phyloP scores from a whole-genome alignment of 2,797 vertebrate genomes.

The Pygocentrus nattereri region DNA sequence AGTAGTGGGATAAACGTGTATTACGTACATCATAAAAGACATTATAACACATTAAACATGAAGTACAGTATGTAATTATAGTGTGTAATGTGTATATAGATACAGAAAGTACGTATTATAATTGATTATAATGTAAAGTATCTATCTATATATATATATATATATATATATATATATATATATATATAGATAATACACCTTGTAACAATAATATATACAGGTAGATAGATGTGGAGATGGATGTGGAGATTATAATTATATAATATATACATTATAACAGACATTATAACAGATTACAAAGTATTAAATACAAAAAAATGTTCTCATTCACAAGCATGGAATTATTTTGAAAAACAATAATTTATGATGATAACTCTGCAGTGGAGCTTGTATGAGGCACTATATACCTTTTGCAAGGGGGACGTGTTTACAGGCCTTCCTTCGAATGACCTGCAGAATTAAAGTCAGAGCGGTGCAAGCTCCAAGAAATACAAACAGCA shows the following conservation, averaged over 20 bases:
- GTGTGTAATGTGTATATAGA: no score
- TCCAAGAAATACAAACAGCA: slow-evolving; percentile 57
- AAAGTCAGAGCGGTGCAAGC: slow-evolving; percentile 52
- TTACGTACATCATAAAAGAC: no score
- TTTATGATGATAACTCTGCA: background rate
- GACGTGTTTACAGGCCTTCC: slow-evolving; percentile 54
- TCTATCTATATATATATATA: no score
- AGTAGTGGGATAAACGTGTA: no score
- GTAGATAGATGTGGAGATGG: background rate
- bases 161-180: no score
- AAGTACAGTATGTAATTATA: no score
- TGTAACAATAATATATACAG: background rate
- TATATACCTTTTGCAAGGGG: slow-evolving; percentile 57
- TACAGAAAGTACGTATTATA: no score
- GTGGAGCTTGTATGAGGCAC: background rate
- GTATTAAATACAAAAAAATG: background rate
- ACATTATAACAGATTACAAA: background rate
- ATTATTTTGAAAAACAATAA: background rate
- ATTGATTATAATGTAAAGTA: no score
- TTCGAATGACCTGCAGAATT: slow-evolving; percentile 60
- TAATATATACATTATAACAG: no score
- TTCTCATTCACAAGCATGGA: background rate
- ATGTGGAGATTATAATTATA: no score
- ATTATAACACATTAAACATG: no score
- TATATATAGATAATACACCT: no score